Percentiles rank a stretch among this genome's conserved stretches.
Evolutionary conservation across 1,140 invertebrate species (phyloP).

Genomic region (Watersipora subatra): DNA sequence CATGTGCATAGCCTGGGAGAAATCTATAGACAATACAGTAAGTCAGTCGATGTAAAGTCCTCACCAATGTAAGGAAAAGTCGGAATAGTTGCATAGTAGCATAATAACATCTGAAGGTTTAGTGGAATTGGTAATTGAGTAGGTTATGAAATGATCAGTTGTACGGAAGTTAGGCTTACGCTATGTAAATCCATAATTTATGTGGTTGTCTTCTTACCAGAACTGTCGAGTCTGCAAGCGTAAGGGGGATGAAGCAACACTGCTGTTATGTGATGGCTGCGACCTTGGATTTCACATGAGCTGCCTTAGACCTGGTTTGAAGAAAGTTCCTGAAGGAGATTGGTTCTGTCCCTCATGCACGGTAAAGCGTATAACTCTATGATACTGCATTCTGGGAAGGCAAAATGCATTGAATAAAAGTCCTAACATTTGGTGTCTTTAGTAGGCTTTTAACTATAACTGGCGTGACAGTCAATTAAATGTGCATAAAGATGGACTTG

Average conservation of each 20-base stretch:
- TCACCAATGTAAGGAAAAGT: background rate
- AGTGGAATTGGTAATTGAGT: too few species aligned
- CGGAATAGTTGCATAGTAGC: too few species aligned
- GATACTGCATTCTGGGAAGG: background rate
- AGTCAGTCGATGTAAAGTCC: conserved; percentile 10
- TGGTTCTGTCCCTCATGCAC: conserved; percentile 40
- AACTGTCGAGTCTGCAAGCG: conserved; percentile 43
- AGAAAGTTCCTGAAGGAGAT: conserved; percentile 34
- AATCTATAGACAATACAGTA: conserved; percentile 42
- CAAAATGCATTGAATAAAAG: background rate
- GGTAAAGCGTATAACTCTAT: conserved; percentile 16
- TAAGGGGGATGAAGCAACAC: conserved; percentile 30
- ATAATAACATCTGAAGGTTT: too few species aligned
- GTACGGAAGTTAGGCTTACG: background rate
- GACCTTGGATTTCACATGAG: conserved; percentile 41
- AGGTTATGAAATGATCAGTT: background rate
- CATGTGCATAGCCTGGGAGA: conserved; percentile 42
- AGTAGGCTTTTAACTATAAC: background rate
- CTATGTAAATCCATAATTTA: background rate
- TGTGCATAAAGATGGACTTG: conserved; percentile 14
- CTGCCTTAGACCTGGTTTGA: conserved; percentile 37
- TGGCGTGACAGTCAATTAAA: background rate
- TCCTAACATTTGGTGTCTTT: background rate
- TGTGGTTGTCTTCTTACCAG: conserved; percentile 19
- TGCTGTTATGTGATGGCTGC: conserved; percentile 41